Evolutionary conservation across 2,113 vertebrate species (phyloP).

Genomic region (Ciconia maguari): DNA sequence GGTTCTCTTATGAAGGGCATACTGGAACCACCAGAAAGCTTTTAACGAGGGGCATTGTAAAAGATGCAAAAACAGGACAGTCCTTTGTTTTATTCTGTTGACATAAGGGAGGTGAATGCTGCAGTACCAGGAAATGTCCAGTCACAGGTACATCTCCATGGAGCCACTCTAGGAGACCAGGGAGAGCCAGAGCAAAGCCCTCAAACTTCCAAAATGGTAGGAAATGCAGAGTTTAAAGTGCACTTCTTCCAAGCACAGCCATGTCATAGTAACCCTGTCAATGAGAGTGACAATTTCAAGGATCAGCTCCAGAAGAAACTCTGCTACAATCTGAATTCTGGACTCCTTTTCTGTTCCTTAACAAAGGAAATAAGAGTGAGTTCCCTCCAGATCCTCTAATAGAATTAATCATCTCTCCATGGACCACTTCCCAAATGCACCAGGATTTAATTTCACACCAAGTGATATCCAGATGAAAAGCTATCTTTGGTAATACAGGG

Average conservation of each 20-base stretch:
- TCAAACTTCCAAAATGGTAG: background rate
- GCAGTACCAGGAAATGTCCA: background rate
- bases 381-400: background rate
- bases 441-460: slow-evolving; percentile 23
- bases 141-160: background rate
- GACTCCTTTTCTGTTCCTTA: background rate
- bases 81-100: background rate
- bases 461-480: background rate
- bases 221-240: background rate
- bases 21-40: background rate
- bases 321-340: background rate
- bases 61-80: background rate
- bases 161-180: background rate
- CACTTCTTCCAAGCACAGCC: background rate
- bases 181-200: background rate
- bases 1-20: background rate
- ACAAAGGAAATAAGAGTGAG: background rate
- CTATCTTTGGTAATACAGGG: background rate
- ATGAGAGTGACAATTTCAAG: background rate
- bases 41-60: background rate
- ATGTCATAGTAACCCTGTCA: background rate
- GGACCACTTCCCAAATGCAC: slow-evolving; percentile 7
- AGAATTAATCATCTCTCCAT: slow-evolving; percentile 24
- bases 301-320: background rate
- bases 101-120: background rate